Evolutionary conservation across 2,888 invertebrate species (phyloP).

Genomic region (Acrobasis repandana): DNA sequence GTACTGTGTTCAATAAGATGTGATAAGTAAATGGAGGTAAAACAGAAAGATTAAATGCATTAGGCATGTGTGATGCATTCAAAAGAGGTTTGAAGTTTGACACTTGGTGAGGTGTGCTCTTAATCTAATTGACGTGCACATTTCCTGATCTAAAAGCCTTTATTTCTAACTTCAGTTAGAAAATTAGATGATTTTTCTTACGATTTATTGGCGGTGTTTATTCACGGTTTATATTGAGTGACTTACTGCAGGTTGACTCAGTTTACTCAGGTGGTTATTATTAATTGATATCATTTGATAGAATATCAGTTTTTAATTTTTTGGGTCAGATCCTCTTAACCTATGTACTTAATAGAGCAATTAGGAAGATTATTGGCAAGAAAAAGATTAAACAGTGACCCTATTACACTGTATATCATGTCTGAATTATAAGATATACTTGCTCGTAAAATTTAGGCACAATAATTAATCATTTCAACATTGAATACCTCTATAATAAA

Average conservation of each 20-base stretch:
- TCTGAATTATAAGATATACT: neutral
- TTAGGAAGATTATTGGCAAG: too few relatives aligned
- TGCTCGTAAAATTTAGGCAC: neutral
- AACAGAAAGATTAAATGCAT: slow-evolving; percentile 37
- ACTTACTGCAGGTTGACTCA: too few relatives aligned
- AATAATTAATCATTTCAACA: slow-evolving; percentile 6
- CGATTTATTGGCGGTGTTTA: neutral
- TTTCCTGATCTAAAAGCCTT: slow-evolving; percentile 5
- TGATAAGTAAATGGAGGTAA: slow-evolving; percentile 1
- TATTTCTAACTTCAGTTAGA: neutral
- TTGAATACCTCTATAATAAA: neutral
- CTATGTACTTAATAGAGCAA: too few relatives aligned
- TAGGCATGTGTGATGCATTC: slow-evolving; percentile 41
- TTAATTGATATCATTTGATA: too few relatives aligned
- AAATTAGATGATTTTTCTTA: neutral
- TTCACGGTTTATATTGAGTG: neutral
- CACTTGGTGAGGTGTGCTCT: slow-evolving; percentile 8
- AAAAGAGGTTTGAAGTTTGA: slow-evolving; percentile 26
- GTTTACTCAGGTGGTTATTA: too few relatives aligned
- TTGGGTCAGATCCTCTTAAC: too few relatives aligned
- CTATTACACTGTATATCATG: neutral
- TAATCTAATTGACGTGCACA: slow-evolving; percentile 14
- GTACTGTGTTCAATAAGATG: neutral
- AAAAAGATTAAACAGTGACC: too few relatives aligned
- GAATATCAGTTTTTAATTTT: too few relatives aligned